Percentiles rank a stretch among this genome's conserved stretches.
Evolutionary conservation across 1,140 invertebrate species (phyloP).

Genomic region (Microplitis mediator): DNA sequence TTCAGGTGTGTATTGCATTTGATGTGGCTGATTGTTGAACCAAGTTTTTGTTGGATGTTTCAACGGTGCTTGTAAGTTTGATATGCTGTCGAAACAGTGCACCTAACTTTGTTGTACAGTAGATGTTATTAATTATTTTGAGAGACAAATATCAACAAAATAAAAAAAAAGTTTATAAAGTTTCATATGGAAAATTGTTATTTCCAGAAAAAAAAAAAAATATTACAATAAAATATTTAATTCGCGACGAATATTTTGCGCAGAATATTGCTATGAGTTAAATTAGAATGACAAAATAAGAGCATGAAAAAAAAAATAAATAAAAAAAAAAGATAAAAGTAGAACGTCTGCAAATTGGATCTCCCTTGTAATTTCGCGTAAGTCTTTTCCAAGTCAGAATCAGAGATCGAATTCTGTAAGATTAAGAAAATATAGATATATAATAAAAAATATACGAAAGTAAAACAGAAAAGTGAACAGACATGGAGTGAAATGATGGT

Average conservation of each 20-base stretch:
- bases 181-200: neutral
- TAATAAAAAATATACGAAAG: neutral
- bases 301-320: no score
- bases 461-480: slow-evolving; percentile 3
- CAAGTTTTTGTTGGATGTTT: no score
- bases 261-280: slow-evolving; percentile 13
- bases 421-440: neutral
- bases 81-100: no score
- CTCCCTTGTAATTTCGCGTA: slow-evolving; percentile 19
- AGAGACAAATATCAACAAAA: neutral
- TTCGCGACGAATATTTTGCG: slow-evolving; percentile 21
- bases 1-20: neutral
- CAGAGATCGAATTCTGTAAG: slow-evolving; percentile 25
- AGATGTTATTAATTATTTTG: no score
- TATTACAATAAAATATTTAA: slow-evolving; percentile 17
- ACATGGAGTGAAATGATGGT: neutral
- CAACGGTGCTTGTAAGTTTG: no score
- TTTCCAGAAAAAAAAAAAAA: neutral
- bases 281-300: neutral
- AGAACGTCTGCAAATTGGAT: slow-evolving; percentile 26
- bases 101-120: no score
- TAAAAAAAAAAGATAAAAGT: neutral
- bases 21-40: no score
- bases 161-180: neutral
- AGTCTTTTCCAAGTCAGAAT: slow-evolving; percentile 22